These are phyloP conservation scores for Oophaga pumilio DNA, from an alignment of 2,113 vertebrate genomes.

Conservation along the genomic window DNA sequence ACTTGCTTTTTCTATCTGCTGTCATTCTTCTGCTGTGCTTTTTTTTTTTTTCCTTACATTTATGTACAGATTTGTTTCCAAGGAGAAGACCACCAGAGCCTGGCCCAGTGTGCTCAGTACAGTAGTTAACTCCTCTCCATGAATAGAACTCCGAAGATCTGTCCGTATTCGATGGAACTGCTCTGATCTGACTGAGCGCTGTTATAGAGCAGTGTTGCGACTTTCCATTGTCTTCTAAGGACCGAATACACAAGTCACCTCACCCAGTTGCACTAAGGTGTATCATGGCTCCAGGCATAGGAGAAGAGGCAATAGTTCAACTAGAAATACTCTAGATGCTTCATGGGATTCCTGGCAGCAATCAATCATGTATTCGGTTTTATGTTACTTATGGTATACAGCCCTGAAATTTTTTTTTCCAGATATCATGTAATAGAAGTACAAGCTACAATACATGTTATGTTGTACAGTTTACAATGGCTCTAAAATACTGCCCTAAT, in stretches of 20 bases:
- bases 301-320: not conserved
- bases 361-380: not conserved
- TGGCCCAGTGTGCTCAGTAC: too few species aligned
- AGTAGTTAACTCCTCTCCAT: too few species aligned
- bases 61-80: too few species aligned
- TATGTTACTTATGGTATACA: not conserved
- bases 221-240: not conserved
- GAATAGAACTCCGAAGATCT: too few species aligned
- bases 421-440: not conserved
- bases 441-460: not conserved
- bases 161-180: too few species aligned
- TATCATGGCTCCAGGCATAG: not conserved
- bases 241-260: not conserved
- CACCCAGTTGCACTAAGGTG: not conserved
- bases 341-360: not conserved
- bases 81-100: too few species aligned
- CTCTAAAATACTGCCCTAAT: conserved; percentile 13
- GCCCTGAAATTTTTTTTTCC: conserved; percentile 6
- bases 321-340: not conserved
- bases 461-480: not conserved
- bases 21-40: too few species aligned
- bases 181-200: too few species aligned
- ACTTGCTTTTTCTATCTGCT: too few species aligned
- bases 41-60: too few species aligned
- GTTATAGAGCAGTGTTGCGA: not conserved